A percentile compares a stretch with the other conserved stretches of the same genome.
phyloP scores from a whole-genome alignment of 2,113 vertebrate genomes.

The Eubucco bourcierii region DNA sequence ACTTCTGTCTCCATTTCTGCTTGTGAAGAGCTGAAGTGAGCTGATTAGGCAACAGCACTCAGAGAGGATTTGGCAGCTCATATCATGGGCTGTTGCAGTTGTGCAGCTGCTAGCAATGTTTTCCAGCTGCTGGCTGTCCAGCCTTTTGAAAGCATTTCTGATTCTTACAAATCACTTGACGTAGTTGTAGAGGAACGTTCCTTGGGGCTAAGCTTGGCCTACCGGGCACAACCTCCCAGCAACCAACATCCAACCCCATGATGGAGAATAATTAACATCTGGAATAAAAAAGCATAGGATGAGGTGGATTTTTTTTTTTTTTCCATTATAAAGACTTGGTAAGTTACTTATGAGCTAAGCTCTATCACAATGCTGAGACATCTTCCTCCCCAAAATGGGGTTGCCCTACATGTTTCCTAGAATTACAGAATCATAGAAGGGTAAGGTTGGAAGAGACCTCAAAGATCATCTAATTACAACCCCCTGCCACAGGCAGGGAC shows the following conservation, averaged over 20 bases:
- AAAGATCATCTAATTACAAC: no score
- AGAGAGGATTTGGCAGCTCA: constrained; percentile 41
- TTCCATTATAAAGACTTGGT: not conserved
- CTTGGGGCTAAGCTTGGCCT: not conserved
- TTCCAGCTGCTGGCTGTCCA: constrained; percentile 51
- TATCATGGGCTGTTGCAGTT: not conserved
- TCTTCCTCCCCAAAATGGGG: not conserved
- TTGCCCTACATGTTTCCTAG: accelerated
- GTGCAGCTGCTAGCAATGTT: constrained; percentile 31
- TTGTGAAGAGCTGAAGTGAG: not conserved
- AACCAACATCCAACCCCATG: not conserved
- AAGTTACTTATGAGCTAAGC: not conserved
- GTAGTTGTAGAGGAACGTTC: not conserved
- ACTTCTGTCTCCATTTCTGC: not conserved
- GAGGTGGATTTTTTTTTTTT: constrained; percentile 1
- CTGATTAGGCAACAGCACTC: constrained; percentile 38
- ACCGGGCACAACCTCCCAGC: not conserved
- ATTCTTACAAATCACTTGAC: constrained; percentile 2
- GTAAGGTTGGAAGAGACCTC: no score
- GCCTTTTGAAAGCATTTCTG: not conserved
- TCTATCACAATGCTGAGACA: not conserved
- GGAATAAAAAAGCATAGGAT: not conserved
- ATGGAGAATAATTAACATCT: not conserved
- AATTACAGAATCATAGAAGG: no score
- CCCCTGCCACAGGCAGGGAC: no score